Evolutionary conservation across 2,113 vertebrate species (phyloP).

Genomic region (Phalacrocorax aristotelis): DNA sequence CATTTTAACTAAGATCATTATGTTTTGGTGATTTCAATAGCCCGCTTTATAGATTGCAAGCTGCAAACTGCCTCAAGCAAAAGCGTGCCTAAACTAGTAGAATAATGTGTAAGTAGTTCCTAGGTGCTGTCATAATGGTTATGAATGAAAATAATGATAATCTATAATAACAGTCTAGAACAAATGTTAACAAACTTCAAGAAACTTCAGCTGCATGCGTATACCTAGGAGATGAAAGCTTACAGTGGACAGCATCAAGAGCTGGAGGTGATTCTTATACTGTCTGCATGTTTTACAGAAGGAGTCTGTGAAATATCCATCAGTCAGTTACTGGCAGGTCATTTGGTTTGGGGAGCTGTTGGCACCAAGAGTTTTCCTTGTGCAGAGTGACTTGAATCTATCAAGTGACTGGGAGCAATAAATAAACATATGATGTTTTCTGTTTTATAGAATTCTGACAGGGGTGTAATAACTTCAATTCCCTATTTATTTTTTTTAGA

Average conservation of each 20-base stretch:
- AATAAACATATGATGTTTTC: constrained; percentile 44
- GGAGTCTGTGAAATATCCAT: neutral
- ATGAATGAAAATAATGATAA: neutral
- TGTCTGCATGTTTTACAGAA: neutral
- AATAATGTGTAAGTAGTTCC: neutral
- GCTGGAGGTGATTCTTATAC: neutral
- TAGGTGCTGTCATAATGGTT: neutral
- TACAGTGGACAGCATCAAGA: neutral
- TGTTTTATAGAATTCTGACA: constrained; percentile 48
- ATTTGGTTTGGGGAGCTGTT: neutral
- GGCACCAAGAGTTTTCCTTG: neutral
- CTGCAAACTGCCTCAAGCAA: neutral
- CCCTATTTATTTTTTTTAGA: constrained; percentile 34
- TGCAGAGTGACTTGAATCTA: neutral
- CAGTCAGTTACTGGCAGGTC: neutral
- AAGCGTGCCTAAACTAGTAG: neutral
- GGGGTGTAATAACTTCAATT: constrained; percentile 29
- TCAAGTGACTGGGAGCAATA: neutral
- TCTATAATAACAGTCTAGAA: neutral
- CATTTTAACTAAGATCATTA: neutral
- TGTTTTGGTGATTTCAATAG: neutral
- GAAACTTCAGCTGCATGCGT: neutral
- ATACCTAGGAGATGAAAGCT: neutral
- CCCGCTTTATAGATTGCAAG: neutral
- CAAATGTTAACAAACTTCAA: neutral